Conservation (phyloP, 2,888 invertebrate species). For the Synanthedon andrenaeformis region DNA sequence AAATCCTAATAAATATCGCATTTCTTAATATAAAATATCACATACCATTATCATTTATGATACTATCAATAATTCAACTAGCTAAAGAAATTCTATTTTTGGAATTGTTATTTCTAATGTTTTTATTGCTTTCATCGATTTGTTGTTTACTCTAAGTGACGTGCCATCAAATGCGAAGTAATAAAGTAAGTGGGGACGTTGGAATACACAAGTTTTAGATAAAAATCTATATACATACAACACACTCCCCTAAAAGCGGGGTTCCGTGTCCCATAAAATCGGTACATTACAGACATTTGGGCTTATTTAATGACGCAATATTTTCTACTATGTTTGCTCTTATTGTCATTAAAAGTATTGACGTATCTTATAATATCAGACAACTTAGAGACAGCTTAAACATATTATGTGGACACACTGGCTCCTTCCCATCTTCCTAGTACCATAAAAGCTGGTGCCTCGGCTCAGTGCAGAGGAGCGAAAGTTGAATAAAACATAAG, state of each 20-base stretch:
- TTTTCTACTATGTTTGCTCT: conserved; percentile 29
- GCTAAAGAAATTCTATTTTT: no score
- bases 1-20: no score
- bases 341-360: conserved; percentile 28
- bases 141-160: not conserved
- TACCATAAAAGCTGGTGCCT: no score
- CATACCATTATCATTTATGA: no score
- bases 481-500: no score
- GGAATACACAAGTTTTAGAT: not conserved
- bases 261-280: conserved; percentile 24
- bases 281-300: conserved; percentile 20
- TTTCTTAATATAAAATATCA: no score
- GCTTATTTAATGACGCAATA: conserved; percentile 31
- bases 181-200: not conserved
- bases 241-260: conserved; percentile 4
- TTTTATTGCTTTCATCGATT: not conserved
- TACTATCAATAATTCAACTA: no score
- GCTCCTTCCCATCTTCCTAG: no score
- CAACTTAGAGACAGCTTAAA: not conserved
- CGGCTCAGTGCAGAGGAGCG: no score
- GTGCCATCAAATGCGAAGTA: not conserved
- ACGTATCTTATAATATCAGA: conserved; percentile 16
- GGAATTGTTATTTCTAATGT: not conserved
- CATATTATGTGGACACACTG: no score
- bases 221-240: not conserved